Evolutionary conservation across 1,140 invertebrate species (phyloP).

Genomic region (Whitmania pigra): DNA sequence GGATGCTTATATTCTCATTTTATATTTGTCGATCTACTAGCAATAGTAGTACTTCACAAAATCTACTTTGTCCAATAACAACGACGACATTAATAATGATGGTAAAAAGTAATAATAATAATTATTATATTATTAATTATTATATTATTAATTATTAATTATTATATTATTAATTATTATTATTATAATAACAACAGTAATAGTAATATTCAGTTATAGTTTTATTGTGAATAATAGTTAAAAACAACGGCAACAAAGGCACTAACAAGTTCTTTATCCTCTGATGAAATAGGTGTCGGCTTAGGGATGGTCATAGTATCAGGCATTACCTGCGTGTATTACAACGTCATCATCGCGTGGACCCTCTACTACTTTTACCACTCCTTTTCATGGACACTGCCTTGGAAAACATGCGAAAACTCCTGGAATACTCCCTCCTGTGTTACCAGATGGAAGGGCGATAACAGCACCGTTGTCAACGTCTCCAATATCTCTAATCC

Average conservation of each 20-base stretch:
- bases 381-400: slow-evolving; percentile 67
- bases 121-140: neutral
- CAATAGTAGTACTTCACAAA: too few species aligned
- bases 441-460: slow-evolving; percentile 4
- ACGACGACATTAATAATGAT: too few species aligned
- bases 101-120: neutral
- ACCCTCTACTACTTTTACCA: slow-evolving; percentile 89
- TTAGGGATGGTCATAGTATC: slow-evolving; percentile 61
- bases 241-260: too few species aligned
- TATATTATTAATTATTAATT: neutral
- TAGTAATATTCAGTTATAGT: too few species aligned
- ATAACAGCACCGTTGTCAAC: neutral
- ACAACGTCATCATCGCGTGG: slow-evolving; percentile 97
- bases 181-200: too few species aligned
- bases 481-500: slow-evolving; percentile 4
- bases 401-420: slow-evolving; percentile 75
- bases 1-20: too few species aligned
- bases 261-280: neutral
- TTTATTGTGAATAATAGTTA: neutral
- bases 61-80: neutral
- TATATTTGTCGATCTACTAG: too few species aligned
- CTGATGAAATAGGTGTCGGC: slow-evolving; percentile 32
- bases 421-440: slow-evolving; percentile 61
- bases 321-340: slow-evolving; percentile 93
- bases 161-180: neutral